Percentiles rank a stretch among this genome's conserved stretches.
These are phyloP conservation scores for Botia kubotai DNA, from an alignment of 2,797 vertebrate genomes.

Conservation along the genomic window DNA sequence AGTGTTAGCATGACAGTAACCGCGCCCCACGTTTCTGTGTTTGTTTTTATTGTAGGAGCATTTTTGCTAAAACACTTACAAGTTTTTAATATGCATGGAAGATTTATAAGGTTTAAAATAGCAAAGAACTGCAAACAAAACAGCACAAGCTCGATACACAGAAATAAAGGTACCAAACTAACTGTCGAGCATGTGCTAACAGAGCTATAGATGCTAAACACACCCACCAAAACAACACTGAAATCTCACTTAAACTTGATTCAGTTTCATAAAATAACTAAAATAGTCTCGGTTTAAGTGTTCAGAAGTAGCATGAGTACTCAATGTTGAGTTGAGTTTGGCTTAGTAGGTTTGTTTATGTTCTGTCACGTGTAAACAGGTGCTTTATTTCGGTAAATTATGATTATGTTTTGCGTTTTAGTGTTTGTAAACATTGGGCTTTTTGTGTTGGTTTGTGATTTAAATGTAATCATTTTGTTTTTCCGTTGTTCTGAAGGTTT, in stretches of 20 bases:
- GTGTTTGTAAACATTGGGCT: conserved; percentile 23
- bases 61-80: not conserved
- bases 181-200: conserved; percentile 2
- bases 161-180: not conserved
- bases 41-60: not conserved
- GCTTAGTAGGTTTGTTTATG: not conserved
- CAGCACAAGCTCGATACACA: not conserved
- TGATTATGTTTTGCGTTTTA: not conserved
- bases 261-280: not conserved
- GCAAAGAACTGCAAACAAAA: not conserved
- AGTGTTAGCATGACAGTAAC: conserved; percentile 33
- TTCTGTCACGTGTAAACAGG: not conserved
- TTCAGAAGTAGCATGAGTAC: not conserved
- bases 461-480: not conserved
- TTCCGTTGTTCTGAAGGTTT: too few species aligned
- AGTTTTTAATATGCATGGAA: too few species aligned
- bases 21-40: conserved; percentile 25
- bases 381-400: not conserved
- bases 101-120: not conserved
- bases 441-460: not conserved
- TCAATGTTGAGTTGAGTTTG: not conserved
- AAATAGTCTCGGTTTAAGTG: not conserved
- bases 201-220: conserved; percentile 21
- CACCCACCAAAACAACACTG: not conserved
- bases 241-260: not conserved